A percentile compares a stretch with the other conserved stretches of the same genome.
These are phyloP conservation scores for Theonella swinhoei DNA, from an alignment of 37 sponge, comb jelly and placozoan species.

Conservation along the genomic window DNA sequence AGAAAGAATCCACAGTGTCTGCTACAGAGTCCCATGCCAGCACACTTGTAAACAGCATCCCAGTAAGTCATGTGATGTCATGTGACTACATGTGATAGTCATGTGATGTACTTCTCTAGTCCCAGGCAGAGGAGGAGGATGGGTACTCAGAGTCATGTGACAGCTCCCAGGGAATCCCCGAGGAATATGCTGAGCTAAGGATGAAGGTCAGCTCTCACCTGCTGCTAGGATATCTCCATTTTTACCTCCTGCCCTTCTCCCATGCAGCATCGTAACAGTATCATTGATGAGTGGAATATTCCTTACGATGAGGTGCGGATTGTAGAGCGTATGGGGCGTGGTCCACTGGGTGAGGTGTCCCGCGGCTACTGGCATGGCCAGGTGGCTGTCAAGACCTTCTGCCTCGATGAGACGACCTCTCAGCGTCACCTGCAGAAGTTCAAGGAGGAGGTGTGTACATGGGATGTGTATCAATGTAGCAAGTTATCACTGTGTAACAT, in stretches of 20 bases:
- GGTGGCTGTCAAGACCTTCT: constrained; percentile 85
- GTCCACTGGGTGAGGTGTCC: constrained; percentile 57
- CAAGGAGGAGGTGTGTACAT: constrained; percentile 75
- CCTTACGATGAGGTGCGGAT: constrained; percentile 75
- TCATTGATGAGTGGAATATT: constrained; percentile 92
- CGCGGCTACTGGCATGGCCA: constrained; percentile 95
- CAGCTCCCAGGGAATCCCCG: neutral
- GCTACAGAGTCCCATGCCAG: constrained; percentile 64
- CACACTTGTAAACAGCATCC: constrained; percentile 49
- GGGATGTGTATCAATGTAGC: neutral
- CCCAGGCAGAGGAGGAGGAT: neutral
- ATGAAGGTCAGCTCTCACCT: neutral
- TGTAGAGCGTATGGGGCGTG: constrained; percentile 42
- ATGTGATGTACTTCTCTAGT: neutral
- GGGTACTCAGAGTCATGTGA: neutral
- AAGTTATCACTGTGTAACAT: neutral
- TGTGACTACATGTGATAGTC: neutral
- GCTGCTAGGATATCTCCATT: neutral
- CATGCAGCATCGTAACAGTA: constrained; percentile 62
- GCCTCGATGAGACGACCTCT: constrained; percentile 70
- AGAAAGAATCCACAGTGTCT: constrained; percentile 49
- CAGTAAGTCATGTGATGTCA: constrained; percentile 10
- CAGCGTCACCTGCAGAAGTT: constrained; percentile 70
- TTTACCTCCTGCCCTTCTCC: neutral
- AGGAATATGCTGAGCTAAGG: neutral